Evolutionary conservation across 2,797 vertebrate species (phyloP).

Genomic region (Glyptemys insculpta): DNA sequence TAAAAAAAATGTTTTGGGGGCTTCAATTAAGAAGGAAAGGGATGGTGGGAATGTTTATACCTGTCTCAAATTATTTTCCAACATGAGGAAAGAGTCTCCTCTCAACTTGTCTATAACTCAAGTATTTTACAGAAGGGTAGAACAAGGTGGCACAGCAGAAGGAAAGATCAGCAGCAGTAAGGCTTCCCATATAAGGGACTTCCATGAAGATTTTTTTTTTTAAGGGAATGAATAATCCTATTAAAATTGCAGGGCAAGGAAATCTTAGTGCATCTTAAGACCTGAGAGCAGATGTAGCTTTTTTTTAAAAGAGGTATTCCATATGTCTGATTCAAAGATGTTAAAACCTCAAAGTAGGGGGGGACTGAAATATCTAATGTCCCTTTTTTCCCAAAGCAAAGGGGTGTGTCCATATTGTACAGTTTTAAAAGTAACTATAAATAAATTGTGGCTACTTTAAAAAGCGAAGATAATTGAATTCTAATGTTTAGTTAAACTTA

Average conservation of each 20-base stretch:
- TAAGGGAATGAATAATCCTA: fast-evolving
- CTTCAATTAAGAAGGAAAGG: not conserved
- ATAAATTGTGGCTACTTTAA: too few species aligned
- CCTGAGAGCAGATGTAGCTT: fast-evolving
- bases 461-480: not conserved
- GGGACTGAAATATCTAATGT: fast-evolving
- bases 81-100: not conserved
- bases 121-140: not conserved
- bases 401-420: fast-evolving
- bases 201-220: fast-evolving
- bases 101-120: not conserved
- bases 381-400: fast-evolving
- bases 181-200: not conserved
- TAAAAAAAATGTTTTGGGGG: not conserved
- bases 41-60: not conserved
- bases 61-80: not conserved
- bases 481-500: not conserved
- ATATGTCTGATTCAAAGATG: not conserved
- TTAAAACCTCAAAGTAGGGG: fast-evolving
- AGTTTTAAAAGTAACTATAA: fast-evolving
- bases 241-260: not conserved
- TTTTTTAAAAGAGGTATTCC: not conserved
- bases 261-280: not conserved
- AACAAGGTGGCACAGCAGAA: not conserved
- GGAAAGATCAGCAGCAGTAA: not conserved